These are phyloP conservation scores for Sabatieria punctata DNA, from an alignment of 2,888 invertebrate species.

Conservation along the genomic window DNA sequence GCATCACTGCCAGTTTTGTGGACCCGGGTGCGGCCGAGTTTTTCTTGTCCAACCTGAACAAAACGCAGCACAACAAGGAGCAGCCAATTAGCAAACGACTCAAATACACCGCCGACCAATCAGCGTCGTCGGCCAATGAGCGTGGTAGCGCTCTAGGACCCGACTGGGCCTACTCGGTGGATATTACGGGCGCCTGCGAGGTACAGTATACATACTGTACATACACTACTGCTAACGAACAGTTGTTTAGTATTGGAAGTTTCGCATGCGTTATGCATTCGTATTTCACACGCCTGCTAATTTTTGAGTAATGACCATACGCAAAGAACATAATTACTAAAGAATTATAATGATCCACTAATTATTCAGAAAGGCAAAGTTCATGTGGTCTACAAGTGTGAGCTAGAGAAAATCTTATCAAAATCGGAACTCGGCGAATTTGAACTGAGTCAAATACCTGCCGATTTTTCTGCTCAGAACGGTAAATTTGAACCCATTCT, in stretches of 20 bases:
- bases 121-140: neutral
- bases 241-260: no score
- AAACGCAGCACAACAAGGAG: neutral
- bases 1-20: constrained; percentile 79
- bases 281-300: no score
- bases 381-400: constrained; percentile 34
- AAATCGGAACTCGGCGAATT: constrained; percentile 18
- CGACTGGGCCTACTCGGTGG: constrained; percentile 68
- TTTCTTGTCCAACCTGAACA: constrained; percentile 43
- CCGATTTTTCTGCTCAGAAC: no score
- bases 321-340: no score
- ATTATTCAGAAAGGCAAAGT: constrained; percentile 18
- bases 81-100: constrained; percentile 38
- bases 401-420: constrained; percentile 29
- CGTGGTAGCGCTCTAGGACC: constrained; percentile 81
- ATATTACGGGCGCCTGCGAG: constrained; percentile 40
- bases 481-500: no score
- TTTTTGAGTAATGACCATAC: no score
- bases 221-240: no score
- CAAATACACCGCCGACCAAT: constrained; percentile 22
- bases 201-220: constrained; percentile 10
- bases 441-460: neutral
- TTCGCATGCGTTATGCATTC: no score
- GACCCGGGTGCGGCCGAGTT: constrained; percentile 91
- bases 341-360: no score